Evolutionary conservation across 53 echinoderm and acorn worm genomes (phyloP), one percentile per base, ranked within the genome.

Genomic region (Glandiceps talaboti): DNA sequence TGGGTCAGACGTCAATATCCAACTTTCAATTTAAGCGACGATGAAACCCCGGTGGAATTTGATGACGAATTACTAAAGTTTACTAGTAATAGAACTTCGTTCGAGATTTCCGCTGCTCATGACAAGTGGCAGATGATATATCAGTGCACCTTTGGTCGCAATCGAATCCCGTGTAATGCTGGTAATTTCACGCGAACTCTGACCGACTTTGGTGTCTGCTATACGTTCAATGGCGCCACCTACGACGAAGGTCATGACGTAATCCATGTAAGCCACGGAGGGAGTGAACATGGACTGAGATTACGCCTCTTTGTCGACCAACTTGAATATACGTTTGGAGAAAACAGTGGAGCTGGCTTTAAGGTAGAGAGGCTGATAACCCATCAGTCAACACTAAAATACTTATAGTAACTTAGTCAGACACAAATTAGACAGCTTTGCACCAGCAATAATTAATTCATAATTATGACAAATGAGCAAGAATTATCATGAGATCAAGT

Each of bases 131-230:
- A 45, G 6, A 45, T 45, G 64, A 45, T 45, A 12, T 45, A 45
- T 45, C 64, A 45, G 20, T 45, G 64, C 20, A 45, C 64, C 6
- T 45, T 45, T 20, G 64, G 64, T 45, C 64, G 64, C 64, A 45
- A 20, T 20, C 6, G 20, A 45, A 45, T 45, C 64, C 64, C 64
- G 20, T 91, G 91, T 28, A 73, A 82, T 30, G 29, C 76, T 25
- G 30, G 33, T 1, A 88, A 91, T 73, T 91, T 91, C 82, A 81
- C 85, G 1, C 78, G 32, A 1, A 30, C 80, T 12, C 78, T 91
- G 14, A 91, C 91, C 1, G 91, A 91, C 73, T 86, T 83, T 25
- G 91, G 91, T 29, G 74, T 91, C 25, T 91, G 91, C 76, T 91
- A 83, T 33, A 85, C 91, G 0, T 91, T 88, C 33, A 91, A 91